These are phyloP conservation scores for Chionoecetes opilio DNA, from an alignment of 1,140 invertebrate species.

Conservation along the genomic window DNA sequence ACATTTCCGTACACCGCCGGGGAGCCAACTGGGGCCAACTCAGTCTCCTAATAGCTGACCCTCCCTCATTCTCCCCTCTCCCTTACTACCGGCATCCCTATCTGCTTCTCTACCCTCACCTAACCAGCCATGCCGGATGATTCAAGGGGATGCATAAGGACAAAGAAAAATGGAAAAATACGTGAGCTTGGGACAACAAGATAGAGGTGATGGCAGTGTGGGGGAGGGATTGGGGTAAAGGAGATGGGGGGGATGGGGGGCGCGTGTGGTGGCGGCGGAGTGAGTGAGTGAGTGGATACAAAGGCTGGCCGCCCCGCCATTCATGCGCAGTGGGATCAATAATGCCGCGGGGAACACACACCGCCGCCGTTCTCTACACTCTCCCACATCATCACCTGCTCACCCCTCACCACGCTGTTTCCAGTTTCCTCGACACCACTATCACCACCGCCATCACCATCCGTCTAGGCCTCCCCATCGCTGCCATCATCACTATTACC, in stretches of 20 bases:
- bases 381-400: slow-evolving; percentile 44
- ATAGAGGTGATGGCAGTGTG: slow-evolving; percentile 42
- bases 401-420: not conserved
- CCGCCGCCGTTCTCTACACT: slow-evolving; percentile 57
- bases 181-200: slow-evolving; percentile 38
- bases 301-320: slow-evolving; percentile 76
- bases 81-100: not conserved
- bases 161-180: slow-evolving; percentile 46
- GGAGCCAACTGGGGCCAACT: not conserved
- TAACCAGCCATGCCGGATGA: not conserved
- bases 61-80: slow-evolving; percentile 32
- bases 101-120: not conserved
- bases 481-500: not conserved
- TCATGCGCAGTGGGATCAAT: slow-evolving; percentile 77
- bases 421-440: not conserved
- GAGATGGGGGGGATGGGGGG: not conserved
- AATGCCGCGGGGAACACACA: slow-evolving; percentile 74
- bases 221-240: not conserved
- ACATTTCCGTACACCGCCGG: slow-evolving; percentile 66
- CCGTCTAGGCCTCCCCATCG: not conserved
- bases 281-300: slow-evolving; percentile 75
- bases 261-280: slow-evolving; percentile 41
- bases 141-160: not conserved
- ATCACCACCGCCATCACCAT: slow-evolving; percentile 30
- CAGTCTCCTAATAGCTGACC: not conserved